These are phyloP conservation scores for Upupa epops DNA, from an alignment of 2,113 vertebrate species.

Conservation along the genomic window DNA sequence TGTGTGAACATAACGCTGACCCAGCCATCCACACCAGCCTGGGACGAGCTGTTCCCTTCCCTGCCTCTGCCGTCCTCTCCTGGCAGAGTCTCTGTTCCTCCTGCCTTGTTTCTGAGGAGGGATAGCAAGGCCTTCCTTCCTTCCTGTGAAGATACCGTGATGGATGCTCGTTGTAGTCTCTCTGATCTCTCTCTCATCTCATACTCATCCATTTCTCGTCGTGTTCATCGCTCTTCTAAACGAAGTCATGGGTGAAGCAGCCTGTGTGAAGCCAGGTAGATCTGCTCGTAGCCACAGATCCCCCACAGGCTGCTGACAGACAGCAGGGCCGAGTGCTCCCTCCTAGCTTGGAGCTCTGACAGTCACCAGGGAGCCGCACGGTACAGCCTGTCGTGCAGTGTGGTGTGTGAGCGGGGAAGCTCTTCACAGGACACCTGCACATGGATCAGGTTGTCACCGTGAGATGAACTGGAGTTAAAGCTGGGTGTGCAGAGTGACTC, in stretches of 20 bases:
- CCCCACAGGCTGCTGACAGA: rapidly evolving
- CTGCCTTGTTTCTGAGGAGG: background rate
- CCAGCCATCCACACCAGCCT: background rate
- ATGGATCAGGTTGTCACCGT: rapidly evolving
- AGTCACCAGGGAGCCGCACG: background rate
- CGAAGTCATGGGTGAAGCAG: background rate
- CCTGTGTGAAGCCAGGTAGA: background rate
- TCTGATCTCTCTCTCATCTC: background rate
- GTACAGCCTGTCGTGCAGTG: background rate
- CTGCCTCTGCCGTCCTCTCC: background rate
- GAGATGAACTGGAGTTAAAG: too few relatives aligned
- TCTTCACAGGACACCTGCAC: rapidly evolving
- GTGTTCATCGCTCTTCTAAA: background rate
- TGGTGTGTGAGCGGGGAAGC: background rate
- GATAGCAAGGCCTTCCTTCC: background rate
- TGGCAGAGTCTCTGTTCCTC: background rate
- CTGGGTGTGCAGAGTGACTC: rapidly evolving
- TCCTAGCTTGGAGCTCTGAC: background rate
- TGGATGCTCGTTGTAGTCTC: background rate
- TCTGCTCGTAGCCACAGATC: background rate
- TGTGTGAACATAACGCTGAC: background rate
- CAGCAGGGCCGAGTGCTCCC: background rate
- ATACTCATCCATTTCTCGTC: background rate
- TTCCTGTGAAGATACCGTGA: background rate
- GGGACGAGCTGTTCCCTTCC: background rate